phyloP scores from a whole-genome alignment of 1,140 invertebrate genomes.

The Dolichoris vasculosae region DNA sequence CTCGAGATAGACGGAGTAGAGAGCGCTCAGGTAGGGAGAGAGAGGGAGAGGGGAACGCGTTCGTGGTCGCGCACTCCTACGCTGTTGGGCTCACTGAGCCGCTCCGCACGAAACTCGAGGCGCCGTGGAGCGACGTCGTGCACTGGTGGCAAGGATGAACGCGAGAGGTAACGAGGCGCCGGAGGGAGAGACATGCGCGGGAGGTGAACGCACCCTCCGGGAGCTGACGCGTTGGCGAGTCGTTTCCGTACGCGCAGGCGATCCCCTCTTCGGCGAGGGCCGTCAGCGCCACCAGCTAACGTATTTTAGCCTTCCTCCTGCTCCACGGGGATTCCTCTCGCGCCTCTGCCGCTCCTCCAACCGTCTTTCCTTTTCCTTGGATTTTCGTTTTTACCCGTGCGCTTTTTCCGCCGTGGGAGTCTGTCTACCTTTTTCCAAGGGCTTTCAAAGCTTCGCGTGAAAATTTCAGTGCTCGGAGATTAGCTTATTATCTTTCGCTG shows the following conservation, averaged over 20 bases:
- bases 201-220: conserved; percentile 64
- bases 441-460: too few species aligned
- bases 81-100: background rate
- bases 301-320: background rate
- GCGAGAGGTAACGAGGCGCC: conserved; percentile 28
- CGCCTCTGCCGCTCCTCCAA: background rate
- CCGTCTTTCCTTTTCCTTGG: background rate
- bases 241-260: conserved; percentile 57
- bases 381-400: too few species aligned
- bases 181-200: conserved; percentile 47
- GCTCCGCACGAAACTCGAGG: conserved; percentile 19
- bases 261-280: conserved; percentile 59
- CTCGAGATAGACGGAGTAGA: too few species aligned
- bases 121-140: conserved; percentile 5
- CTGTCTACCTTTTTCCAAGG: too few species aligned
- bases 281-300: conserved; percentile 50
- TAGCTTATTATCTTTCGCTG: too few species aligned
- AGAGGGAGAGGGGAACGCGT: background rate
- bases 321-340: background rate
- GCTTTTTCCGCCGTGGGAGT: background rate
- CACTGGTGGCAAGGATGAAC: conserved; percentile 10
- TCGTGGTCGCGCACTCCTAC: background rate
- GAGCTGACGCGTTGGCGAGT: background rate
- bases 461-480: too few species aligned
- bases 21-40: background rate